Conservation (phyloP, 2,888 invertebrate genomes). For the Drosophila planitibia region DNA sequence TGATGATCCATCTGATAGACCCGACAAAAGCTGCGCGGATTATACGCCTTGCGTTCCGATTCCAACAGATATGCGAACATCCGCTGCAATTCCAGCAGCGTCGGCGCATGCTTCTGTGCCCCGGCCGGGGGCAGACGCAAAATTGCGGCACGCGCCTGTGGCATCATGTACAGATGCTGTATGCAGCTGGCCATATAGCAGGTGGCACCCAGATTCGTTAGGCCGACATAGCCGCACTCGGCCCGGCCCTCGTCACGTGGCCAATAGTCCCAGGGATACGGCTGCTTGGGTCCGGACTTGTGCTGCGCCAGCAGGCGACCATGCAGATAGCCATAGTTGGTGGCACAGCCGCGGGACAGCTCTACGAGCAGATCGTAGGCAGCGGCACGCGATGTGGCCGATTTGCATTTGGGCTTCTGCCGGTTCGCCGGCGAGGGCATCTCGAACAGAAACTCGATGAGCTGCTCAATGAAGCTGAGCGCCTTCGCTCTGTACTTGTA, state of each 20-base stretch:
- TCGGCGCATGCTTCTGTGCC: slow-evolving; percentile 92
- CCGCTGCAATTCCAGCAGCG: slow-evolving; percentile 94
- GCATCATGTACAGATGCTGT: slow-evolving; percentile 99
- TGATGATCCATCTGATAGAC: slow-evolving; percentile 99
- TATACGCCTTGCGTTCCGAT: slow-evolving; percentile 97
- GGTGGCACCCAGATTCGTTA: slow-evolving; percentile 97
- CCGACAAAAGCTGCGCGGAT: slow-evolving; percentile 97
- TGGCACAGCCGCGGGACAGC: slow-evolving; percentile 92
- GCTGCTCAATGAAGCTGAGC: slow-evolving; percentile 87
- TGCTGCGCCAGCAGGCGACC: slow-evolving; percentile 94
- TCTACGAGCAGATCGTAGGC: slow-evolving; percentile 96
- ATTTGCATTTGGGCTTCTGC: slow-evolving; percentile 96
- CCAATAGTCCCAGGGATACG: slow-evolving; percentile 99
- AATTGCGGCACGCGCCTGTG: slow-evolving; percentile 94
- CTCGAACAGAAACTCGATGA: slow-evolving; percentile 95
- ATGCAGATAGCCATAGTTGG: slow-evolving; percentile 94
- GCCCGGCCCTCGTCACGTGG: slow-evolving; percentile 97
- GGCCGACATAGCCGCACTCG: slow-evolving; percentile 96
- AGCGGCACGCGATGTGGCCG: slow-evolving; percentile 94
- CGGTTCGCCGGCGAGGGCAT: slow-evolving; percentile 94
- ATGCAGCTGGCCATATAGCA: slow-evolving; percentile 99
- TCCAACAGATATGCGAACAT: slow-evolving; percentile 98
- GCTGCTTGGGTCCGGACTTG: slow-evolving; percentile 92
- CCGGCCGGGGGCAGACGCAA: slow-evolving; percentile 90
- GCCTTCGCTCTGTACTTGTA: slow-evolving; percentile 93